phyloP scores from a whole-genome alignment of 2,888 invertebrate genomes.

The Phalera bucephala region DNA sequence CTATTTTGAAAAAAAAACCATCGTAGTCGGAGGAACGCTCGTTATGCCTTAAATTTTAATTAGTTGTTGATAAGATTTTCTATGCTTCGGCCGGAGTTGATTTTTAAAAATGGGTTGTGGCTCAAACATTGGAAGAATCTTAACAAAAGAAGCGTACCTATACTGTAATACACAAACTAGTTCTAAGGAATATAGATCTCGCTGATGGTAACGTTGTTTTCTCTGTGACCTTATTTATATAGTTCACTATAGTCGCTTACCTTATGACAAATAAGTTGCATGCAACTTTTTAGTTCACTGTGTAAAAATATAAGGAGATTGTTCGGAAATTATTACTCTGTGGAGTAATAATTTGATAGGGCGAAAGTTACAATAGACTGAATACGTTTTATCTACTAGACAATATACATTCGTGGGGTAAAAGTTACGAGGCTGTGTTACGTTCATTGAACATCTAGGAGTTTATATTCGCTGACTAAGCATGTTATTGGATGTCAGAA shows the following conservation, averaged over 20 bases:
- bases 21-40: too few species aligned
- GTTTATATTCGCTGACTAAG: conserved; percentile 25
- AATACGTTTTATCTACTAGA: conserved; percentile 7
- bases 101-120: too few species aligned
- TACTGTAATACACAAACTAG: too few species aligned
- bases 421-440: conserved; percentile 8
- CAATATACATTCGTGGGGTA: conserved; percentile 13
- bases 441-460: conserved; percentile 5
- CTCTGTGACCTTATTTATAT: neutral
- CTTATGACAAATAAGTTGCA: conserved; percentile 2
- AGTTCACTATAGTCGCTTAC: neutral
- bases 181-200: too few species aligned
- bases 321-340: neutral
- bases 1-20: too few species aligned
- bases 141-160: too few species aligned
- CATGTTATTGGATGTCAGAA: conserved; percentile 10
- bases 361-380: conserved; percentile 6
- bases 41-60: too few species aligned
- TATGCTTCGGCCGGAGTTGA: too few species aligned
- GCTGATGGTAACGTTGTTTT: too few species aligned
- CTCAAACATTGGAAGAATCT: too few species aligned
- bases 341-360: neutral
- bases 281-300: neutral
- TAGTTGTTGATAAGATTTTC: too few species aligned
- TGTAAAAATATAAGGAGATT: neutral